Base-by-base conservation (phyloP, 2,888 invertebrate species). In the Sesia bembeciformis region DNA sequence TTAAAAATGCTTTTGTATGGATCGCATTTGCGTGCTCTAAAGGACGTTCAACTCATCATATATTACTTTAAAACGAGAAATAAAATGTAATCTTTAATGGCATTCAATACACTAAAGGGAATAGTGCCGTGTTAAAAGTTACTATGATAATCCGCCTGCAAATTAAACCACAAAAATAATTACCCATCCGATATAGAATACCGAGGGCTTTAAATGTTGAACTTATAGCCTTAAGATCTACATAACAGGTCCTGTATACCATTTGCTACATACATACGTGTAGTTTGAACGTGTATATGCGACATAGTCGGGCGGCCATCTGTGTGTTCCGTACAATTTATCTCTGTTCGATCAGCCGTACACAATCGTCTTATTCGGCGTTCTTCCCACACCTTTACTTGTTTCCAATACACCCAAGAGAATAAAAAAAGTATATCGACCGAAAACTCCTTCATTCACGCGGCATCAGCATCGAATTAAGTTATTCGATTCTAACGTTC, bases 81-180 rank as follows among this genome's bases (percentile, higher is more conserved):
- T 68, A 74, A 72, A 70, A 67, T 52, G 49, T 52, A 52, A 50
- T 54, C 40, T 49, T 57, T 57, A 55, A 53, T 42, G 39, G 53
- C 51, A 54, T 40, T 40, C 40, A 46, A 40, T 40, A 51, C 52
- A 53, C 54, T 57, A 57, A 61, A 60, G 53, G 57, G 39, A 50
- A 50, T 50, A 38, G 50, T 50, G 50, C 61, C 64, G 66, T 65
- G 65, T 62, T 66, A 66, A 74, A 75, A 78, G 74, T 70, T 68
- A 68, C 72, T 67, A 72, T 70, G 72, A 71, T 80, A 77, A 79
- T 78, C 66, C 66, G 60, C 61, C 72, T 69, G 82, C 76, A 74
- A 80, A 83, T 83, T 78, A 85, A 84, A 85, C 73, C 74, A 82
- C 81, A 68, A 78, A 84, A 78, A 72, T 85, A 81, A 84, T 83